Evolutionary conservation across 2,113 vertebrate genomes (phyloP).

Genomic region (Blennius ocellaris): DNA sequence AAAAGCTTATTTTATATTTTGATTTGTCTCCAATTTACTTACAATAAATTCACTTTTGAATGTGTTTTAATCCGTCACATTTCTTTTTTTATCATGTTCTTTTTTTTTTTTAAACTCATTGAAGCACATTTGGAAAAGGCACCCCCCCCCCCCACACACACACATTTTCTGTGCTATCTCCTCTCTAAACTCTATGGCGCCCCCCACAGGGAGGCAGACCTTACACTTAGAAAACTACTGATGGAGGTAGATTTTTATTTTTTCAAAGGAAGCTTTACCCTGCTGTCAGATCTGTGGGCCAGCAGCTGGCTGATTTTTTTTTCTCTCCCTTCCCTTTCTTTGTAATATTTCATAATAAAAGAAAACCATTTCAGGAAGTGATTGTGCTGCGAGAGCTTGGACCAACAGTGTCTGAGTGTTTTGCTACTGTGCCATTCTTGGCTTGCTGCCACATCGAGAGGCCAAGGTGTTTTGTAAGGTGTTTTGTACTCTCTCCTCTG

Average conservation of each 20-base stretch:
- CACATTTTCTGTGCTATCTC: no score
- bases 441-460: conserved; percentile 31
- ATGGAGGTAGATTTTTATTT: conserved; percentile 29
- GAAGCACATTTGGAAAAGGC: no score
- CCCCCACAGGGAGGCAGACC: no score
- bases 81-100: no score
- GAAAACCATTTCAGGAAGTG: conserved; percentile 43
- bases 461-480: conserved; percentile 59
- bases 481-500: conserved; percentile 70
- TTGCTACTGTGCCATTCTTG: conserved; percentile 22
- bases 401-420: conserved; percentile 1
- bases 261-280: conserved; percentile 42
- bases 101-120: no score
- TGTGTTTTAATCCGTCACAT: no score
- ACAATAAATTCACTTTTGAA: no score
- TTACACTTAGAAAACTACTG: no score
- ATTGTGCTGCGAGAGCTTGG: conserved; percentile 22
- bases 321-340: conserved; percentile 22
- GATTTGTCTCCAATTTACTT: no score
- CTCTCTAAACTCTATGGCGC: no score
- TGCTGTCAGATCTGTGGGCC: conserved; percentile 53
- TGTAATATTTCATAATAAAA: conserved; percentile 67
- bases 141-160: no score
- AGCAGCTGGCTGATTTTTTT: conserved; percentile 31
- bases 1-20: no score